phyloP scores from a whole-genome alignment of 1,140 invertebrate genomes.

The Leptinotarsa texana region DNA sequence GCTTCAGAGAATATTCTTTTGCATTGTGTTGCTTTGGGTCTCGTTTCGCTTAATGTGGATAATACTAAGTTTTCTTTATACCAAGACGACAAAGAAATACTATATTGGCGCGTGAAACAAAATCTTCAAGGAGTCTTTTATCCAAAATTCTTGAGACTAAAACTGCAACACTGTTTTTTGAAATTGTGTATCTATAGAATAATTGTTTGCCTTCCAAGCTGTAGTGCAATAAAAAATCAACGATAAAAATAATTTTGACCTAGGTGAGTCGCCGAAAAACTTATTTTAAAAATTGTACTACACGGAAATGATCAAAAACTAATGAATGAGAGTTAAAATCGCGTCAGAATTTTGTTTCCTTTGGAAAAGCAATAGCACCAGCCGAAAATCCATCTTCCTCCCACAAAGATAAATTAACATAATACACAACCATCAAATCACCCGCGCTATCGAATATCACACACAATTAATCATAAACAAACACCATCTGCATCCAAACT shows the following conservation, averaged over 20 bases:
- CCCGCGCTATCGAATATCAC: slow-evolving; percentile 3
- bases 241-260: background rate
- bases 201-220: too few relatives aligned
- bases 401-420: background rate
- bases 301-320: background rate
- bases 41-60: too few relatives aligned
- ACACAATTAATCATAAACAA: slow-evolving; percentile 18
- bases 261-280: background rate
- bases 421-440: background rate
- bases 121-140: background rate
- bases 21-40: too few relatives aligned
- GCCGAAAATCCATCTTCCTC: too few relatives aligned
- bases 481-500: slow-evolving; percentile 1
- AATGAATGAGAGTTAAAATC: background rate
- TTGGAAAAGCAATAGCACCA: too few relatives aligned
- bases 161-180: too few relatives aligned
- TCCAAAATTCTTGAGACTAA: background rate
- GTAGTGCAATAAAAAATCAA: too few relatives aligned
- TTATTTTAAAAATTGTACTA: background rate
- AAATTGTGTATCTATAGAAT: too few relatives aligned
- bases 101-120: background rate
- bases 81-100: background rate
- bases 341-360: background rate
- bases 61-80: too few relatives aligned
- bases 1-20: too few relatives aligned